Percentiles rank a stretch among this genome's conserved stretches.
phyloP scores from a whole-genome alignment of 2,888 invertebrate genomes.

The Tubulanus polymorphus region DNA sequence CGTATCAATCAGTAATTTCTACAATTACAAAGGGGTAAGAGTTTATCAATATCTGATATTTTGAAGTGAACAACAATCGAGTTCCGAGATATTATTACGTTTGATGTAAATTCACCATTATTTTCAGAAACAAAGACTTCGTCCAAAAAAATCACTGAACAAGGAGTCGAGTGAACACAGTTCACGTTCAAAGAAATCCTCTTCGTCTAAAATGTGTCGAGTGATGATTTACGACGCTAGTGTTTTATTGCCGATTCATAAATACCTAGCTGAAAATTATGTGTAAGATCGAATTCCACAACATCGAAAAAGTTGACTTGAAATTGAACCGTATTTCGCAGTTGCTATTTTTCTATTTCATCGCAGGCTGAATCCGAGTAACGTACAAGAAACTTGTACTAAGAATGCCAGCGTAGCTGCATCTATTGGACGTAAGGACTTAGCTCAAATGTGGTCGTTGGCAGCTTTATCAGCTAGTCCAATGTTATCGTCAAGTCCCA shows the following conservation, averaged over 20 bases:
- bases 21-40: conserved; percentile 30
- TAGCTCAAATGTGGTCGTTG: conserved; percentile 71
- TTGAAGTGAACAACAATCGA: too few relatives aligned
- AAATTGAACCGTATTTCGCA: too few relatives aligned
- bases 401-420: conserved; percentile 75
- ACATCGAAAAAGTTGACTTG: too few relatives aligned
- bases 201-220: too few relatives aligned
- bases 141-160: conserved; percentile 16
- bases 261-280: conserved; percentile 79
- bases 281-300: too few relatives aligned
- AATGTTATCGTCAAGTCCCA: conserved; percentile 34
- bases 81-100: too few relatives aligned
- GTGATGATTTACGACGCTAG: conserved; percentile 65
- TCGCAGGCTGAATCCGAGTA: conserved; percentile 50
- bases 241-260: conserved; percentile 72
- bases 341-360: too few relatives aligned
- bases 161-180: conserved; percentile 21
- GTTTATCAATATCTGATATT: too few relatives aligned
- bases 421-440: conserved; percentile 70
- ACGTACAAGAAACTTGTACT: conserved; percentile 67
- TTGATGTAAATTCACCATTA: too few relatives aligned
- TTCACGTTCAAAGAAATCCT: conserved; percentile 17
- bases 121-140: too few relatives aligned
- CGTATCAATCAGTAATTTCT: conserved; percentile 58
- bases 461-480: conserved; percentile 65